Evolutionary conservation across 2,113 vertebrate genomes (phyloP).

Genomic region (Sturnus vulgaris): DNA sequence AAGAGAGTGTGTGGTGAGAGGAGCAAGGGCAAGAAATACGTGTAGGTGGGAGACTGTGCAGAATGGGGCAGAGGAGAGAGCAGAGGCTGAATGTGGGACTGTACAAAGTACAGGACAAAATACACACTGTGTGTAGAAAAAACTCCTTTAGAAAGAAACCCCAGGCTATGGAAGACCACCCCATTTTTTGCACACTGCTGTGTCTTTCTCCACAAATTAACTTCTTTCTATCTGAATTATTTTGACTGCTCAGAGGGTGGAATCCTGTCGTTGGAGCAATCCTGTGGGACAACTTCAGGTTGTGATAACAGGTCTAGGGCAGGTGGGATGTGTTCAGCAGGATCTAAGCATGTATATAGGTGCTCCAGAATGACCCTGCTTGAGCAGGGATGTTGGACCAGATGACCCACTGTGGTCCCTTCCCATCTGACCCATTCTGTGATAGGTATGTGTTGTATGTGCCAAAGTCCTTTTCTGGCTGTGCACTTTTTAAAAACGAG

Average conservation of each 20-base stretch:
- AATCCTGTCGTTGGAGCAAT: neutral
- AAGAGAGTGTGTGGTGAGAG: neutral
- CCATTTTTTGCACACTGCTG: rapidly evolving
- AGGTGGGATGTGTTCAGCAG: neutral
- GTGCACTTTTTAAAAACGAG: neutral
- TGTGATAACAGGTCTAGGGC: neutral
- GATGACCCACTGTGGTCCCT: neutral
- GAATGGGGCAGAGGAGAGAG: neutral
- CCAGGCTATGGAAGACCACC: neutral
- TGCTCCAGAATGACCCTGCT: neutral
- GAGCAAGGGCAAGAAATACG: rapidly evolving
- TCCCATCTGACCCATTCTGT: neutral
- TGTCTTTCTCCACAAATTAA: neutral
- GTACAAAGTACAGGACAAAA: neutral
- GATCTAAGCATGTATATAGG: neutral
- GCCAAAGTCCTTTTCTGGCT: neutral
- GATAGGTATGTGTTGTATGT: neutral
- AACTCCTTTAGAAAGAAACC: neutral
- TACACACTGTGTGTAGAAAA: neutral
- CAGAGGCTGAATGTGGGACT: neutral
- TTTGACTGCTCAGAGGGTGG: neutral
- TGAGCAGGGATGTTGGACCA: neutral
- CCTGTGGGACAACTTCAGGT: neutral
- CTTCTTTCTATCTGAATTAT: neutral
- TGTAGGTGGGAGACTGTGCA: neutral